Base-by-base conservation (phyloP, 37 sponge, comb jelly and placozoan species). In the Eunapius fragilis region DNA sequence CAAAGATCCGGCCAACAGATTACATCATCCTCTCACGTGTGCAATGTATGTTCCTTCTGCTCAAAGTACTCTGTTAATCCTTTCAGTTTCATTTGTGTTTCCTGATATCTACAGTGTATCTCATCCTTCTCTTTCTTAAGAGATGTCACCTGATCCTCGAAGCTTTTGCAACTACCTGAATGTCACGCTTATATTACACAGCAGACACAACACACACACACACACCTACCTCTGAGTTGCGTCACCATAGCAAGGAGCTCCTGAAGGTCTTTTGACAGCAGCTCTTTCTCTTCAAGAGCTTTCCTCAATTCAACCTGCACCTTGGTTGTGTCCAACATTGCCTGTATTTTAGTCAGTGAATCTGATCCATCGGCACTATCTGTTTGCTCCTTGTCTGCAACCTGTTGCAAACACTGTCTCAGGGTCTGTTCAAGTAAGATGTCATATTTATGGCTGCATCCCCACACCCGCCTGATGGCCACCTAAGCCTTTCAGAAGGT, bases 311-410 rank as follows among this genome's bases (percentile, higher is more conserved):
- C 78, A 3, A 76, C 31, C 69, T 93, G 94, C 4, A 76, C 86
- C 79, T 86, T 94, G 14, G 95, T 85, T 17, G 95, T 94, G 50
- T 94, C 91, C 27, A 94, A 82, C 88, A 94, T 88, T 25, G 91
- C 82, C 36, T 91, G 86, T 69, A 94, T 82, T 75, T 69, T 85
- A 13, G 72, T 75, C 23, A 94, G 68, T 76, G 83, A 50, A 25
- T 70, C 79, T 37, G 79, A 30, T 36, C 58, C 58, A 58, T 34
- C 76, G 23, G 68, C 79, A 0, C 82, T 77, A 26, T 30, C 70
- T 24, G 26, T 80, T 30, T 26, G 74, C 69, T 84, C 71, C 32
- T 79, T 70, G 35, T 49, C 83, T 17, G 35, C 48, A 45, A 90
- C 35, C 38, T 85, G 85, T 1, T 72, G 80, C 48, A 90, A 68